Conservation (phyloP, 2,113 vertebrate species). For the Rissa tridactyla region DNA sequence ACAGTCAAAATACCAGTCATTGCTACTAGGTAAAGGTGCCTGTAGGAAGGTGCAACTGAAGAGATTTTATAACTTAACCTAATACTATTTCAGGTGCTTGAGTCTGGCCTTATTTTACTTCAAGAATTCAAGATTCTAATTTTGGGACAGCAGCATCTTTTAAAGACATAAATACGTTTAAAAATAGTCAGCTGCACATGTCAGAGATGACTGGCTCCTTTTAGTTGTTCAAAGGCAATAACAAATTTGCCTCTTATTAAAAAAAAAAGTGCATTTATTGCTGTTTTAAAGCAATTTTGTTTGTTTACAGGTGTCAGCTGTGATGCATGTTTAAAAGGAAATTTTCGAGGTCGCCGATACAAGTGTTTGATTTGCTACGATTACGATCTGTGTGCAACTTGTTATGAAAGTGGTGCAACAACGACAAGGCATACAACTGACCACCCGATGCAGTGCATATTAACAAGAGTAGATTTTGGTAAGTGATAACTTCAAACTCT, state of each 20-base stretch:
- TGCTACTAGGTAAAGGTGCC: neutral
- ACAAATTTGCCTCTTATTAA: neutral
- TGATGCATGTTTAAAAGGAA: constrained; percentile 91
- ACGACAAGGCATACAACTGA: constrained; percentile 98
- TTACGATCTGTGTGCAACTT: constrained; percentile 98
- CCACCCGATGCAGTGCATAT: constrained; percentile 99
- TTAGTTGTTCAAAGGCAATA: neutral
- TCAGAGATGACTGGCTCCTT: neutral
- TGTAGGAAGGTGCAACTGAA: fast-evolving
- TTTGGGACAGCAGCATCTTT: neutral
- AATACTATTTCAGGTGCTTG: neutral
- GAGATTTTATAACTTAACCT: neutral
- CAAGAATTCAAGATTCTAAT: neutral
- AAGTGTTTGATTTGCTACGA: constrained; percentile 99
- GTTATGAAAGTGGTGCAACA: constrained; percentile 98
- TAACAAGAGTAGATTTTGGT: constrained; percentile 99
- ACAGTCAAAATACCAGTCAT: neutral
- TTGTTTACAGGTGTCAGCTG: neutral
- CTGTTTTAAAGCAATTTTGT: neutral
- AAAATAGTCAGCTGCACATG: neutral
- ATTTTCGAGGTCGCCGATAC: constrained; percentile 95
- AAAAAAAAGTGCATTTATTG: neutral
- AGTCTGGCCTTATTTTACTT: neutral
- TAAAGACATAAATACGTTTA: neutral
- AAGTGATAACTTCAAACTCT: constrained; percentile 52